A percentile compares a stretch with the other conserved stretches of the same genome.
phyloP scores from a whole-genome alignment of 2,888 invertebrate species.

The Leucozona laternaria region DNA sequence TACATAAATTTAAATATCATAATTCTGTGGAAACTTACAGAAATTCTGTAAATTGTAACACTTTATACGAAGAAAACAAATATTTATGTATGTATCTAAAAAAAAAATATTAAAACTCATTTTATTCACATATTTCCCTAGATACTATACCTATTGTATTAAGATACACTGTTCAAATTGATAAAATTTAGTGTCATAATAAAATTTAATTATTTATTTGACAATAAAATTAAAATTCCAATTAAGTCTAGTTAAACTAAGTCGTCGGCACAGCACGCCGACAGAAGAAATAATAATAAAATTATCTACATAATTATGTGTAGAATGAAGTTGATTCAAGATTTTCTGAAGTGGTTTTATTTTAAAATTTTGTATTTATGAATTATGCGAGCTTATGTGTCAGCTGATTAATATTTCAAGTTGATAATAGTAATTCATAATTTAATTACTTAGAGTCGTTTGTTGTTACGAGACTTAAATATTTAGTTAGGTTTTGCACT shows the following conservation, averaged over 20 bases:
- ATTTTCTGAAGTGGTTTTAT: not conserved
- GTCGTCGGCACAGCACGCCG: not conserved
- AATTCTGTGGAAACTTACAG: not conserved
- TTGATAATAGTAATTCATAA: not conserved
- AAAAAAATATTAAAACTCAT: not conserved
- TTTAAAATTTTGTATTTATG: not conserved
- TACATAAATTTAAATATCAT: too few species aligned
- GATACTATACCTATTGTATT: not conserved
- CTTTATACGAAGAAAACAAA: not conserved
- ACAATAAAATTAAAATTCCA: not conserved
- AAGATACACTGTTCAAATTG: not conserved
- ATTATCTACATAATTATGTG: not conserved
- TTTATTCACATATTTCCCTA: not conserved
- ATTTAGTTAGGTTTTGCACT: too few species aligned
- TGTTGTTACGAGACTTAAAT: too few species aligned
- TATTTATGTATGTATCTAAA: too few species aligned
- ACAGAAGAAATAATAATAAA: conserved; percentile 5
- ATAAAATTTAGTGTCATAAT: not conserved
- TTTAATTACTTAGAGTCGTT: too few species aligned
- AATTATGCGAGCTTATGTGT: not conserved
- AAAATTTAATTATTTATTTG: conserved; percentile 15
- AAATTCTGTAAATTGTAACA: not conserved
- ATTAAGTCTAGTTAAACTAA: not conserved
- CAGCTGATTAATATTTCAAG: not conserved
- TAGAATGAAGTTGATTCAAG: not conserved